Conservation (phyloP, 2,113 vertebrate genomes). For the Alaudala cheleensis region DNA sequence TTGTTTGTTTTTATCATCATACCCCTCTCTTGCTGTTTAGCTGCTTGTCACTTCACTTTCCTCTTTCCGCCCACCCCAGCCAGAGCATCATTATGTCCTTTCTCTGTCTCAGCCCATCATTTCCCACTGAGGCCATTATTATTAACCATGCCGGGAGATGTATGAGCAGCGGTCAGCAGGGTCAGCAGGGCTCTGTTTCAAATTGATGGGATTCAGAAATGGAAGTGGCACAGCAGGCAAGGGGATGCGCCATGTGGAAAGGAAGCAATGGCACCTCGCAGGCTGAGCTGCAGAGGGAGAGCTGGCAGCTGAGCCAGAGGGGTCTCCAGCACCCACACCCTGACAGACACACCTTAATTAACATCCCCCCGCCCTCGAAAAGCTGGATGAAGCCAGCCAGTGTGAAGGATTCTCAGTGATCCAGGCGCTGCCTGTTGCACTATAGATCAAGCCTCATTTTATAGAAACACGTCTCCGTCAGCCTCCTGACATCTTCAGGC, state of each 20-base stretch:
- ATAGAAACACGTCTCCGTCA: conserved; percentile 26
- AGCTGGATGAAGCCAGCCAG: not conserved
- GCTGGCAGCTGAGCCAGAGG: not conserved
- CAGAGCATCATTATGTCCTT: conserved; percentile 49
- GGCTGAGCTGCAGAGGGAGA: not conserved
- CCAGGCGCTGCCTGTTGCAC: conserved; percentile 19
- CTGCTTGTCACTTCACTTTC: conserved; percentile 51
- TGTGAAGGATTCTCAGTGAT: conserved; percentile 35
- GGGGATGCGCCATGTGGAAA: not conserved
- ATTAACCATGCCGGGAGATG: conserved; percentile 40
- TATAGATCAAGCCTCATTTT: conserved; percentile 53
- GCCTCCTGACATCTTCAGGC: conserved; percentile 51
- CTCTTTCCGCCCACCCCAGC: conserved; percentile 17
- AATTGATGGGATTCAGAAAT: conserved; percentile 52
- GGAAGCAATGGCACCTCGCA: not conserved
- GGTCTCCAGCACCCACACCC: not conserved
- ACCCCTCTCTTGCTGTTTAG: conserved; percentile 56
- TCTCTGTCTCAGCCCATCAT: conserved; percentile 55
- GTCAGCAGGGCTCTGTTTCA: conserved; percentile 50
- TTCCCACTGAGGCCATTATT: conserved; percentile 51
- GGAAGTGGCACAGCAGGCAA: conserved; percentile 30
- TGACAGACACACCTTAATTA: conserved; percentile 7
- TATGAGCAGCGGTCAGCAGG: conserved; percentile 37
- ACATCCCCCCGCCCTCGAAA: rapidly evolving
- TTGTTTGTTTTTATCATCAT: conserved; percentile 59